Evolutionary conservation across 2,888 invertebrate genomes (phyloP), one percentile per base, ranked within the genome.

Genomic region (Watsonalla binaria): DNA sequence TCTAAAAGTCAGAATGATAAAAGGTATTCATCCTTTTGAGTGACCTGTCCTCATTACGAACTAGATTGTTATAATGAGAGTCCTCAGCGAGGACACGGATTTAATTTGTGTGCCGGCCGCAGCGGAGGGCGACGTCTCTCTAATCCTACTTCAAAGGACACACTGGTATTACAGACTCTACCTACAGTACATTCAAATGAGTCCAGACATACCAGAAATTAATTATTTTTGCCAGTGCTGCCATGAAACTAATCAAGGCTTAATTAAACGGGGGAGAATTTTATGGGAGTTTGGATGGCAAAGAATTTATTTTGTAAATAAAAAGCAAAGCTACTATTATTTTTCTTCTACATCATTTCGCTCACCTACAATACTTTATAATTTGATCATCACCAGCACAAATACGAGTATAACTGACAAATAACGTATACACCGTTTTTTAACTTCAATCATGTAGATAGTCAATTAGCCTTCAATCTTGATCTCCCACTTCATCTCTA

Each of bases 91-190:
- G 83, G 81, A 79, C 80, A 74, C 65, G 74, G 81, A 83, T 84
- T 86, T 89, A 87, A 86, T 88, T 88, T 82, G 74, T 74, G 73
- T 65, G 73, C 70, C 60, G 65, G 70, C 64, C 66, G 67, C 71
- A 66, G 65, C 61, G 68, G 71, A 71, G 75, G 77, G 69, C 65
- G 67, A 74, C 65, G 61, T 69, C 66, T 61, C 65, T 64, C 67
- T 89, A 89, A 89, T 89, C 88, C 81, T 65, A 89, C 90, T 83
- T 89, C 89, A 89, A 89, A 89, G 90, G 86, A 76, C 76, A 76
- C 62, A 65, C 70, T 80, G 73, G 76, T 82, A 84, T 84, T 85
- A 80, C 76, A 78, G 62, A 70, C 76, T 72, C 70, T 65, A 67
- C 57, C 55, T 49, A 68, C 67, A 72, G 70, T 70, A 68, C 70